These are phyloP conservation scores for Sarcophaga rosellei DNA, from an alignment of 2,888 invertebrate genomes.

Conservation along the genomic window DNA sequence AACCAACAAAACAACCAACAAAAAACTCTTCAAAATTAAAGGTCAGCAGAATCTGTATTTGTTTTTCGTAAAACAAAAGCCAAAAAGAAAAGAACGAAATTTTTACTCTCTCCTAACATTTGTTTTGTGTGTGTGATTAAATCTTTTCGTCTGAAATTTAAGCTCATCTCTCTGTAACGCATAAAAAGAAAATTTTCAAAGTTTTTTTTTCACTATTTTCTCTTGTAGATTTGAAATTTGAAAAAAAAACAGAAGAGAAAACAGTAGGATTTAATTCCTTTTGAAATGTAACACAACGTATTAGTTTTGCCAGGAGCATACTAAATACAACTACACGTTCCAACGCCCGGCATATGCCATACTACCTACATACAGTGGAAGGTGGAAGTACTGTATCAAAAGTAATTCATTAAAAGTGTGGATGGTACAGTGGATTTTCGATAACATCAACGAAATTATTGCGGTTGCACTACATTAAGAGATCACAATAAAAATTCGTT, in stretches of 20 bases:
- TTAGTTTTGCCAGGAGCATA: slow-evolving; percentile 40
- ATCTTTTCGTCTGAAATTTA: slow-evolving; percentile 6
- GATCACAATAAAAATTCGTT: too few relatives aligned
- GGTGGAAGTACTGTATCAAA: neutral
- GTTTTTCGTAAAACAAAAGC: neutral
- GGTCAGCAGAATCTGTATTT: neutral
- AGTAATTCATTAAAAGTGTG: neutral
- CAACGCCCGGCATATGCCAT: neutral
- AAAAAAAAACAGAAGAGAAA: neutral
- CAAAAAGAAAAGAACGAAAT: too few relatives aligned
- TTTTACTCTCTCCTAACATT: neutral
- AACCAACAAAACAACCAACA: neutral
- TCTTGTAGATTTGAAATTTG: neutral
- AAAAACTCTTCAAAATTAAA: neutral
- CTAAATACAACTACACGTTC: neutral
- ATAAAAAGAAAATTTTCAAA: slow-evolving; percentile 5
- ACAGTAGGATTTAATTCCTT: slow-evolving; percentile 6
- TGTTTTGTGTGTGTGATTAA: slow-evolving; percentile 23
- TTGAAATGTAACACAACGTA: slow-evolving; percentile 41
- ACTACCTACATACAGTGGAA: neutral
- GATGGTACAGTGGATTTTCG: neutral
- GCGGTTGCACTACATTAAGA: neutral
- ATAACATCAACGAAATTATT: neutral
- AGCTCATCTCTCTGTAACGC: neutral
- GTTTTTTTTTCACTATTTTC: neutral